These are phyloP conservation scores for Linurgus olivaceus DNA, from an alignment of 2,797 vertebrate genomes.

Conservation along the genomic window DNA sequence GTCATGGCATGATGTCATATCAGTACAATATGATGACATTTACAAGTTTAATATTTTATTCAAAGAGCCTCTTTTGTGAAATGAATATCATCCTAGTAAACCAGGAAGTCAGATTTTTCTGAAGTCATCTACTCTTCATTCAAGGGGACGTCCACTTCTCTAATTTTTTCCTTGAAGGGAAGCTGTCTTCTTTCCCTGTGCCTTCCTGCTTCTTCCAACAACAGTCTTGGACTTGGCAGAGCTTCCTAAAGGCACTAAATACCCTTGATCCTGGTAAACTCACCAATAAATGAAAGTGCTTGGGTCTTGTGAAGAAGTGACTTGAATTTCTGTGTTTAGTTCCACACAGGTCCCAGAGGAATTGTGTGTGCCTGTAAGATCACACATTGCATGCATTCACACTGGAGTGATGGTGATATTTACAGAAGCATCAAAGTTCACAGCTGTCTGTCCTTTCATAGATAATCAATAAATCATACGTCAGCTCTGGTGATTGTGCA, in stretches of 20 bases:
- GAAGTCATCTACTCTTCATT: neutral
- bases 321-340: neutral
- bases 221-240: neutral
- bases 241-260: neutral
- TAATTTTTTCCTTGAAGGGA: neutral
- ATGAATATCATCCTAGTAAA: neutral
- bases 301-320: neutral
- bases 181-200: neutral
- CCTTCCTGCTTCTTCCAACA: neutral
- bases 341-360: neutral
- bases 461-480: constrained; percentile 30
- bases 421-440: neutral
- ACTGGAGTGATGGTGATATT: neutral
- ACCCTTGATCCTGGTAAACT: neutral
- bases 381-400: neutral
- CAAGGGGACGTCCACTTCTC: neutral
- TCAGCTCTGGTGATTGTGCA: constrained; percentile 13
- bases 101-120: neutral
- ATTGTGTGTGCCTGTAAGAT: neutral
- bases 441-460: neutral
- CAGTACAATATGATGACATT: neutral
- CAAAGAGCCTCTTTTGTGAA: neutral
- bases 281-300: neutral
- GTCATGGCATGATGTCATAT: neutral
- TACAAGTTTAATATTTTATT: neutral